phyloP scores from a whole-genome alignment of 2,113 vertebrate genomes.

The Leptobrachium leishanense region DNA sequence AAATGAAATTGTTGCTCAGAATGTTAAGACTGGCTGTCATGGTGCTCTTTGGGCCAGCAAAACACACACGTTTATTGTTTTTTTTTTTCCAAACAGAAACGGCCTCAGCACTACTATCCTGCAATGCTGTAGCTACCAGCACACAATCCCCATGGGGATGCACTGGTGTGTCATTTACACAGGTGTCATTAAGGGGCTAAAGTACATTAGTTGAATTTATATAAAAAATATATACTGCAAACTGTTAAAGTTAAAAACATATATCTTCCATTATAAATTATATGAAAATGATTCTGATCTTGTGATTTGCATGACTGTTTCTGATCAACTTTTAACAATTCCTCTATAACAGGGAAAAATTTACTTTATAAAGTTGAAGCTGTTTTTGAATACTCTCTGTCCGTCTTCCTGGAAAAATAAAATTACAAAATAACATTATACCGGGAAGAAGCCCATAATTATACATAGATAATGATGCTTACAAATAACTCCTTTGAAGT shows the following conservation, averaged over 20 bases:
- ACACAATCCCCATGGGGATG: too few relatives aligned
- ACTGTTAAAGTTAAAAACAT: neutral
- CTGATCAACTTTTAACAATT: conserved; percentile 35
- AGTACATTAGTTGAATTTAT: too few relatives aligned
- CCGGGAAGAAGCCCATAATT: conserved; percentile 38
- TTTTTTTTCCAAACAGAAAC: too few relatives aligned
- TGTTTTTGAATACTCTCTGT: conserved; percentile 9
- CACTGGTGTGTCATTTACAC: too few relatives aligned
- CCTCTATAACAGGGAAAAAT: conserved; percentile 26
- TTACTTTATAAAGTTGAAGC: conserved; percentile 29
- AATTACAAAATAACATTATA: conserved; percentile 16
- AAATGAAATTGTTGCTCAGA: too few relatives aligned
- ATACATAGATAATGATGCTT: conserved; percentile 27
- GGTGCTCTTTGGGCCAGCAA: too few relatives aligned
- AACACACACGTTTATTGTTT: too few relatives aligned
- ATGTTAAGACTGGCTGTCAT: too few relatives aligned
- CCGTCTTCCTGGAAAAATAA: conserved; percentile 42
- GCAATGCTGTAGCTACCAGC: too few relatives aligned
- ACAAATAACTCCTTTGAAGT: conserved; percentile 19
- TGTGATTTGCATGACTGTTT: conserved; percentile 26
- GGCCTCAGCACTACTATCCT: too few relatives aligned
- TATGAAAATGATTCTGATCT: conserved; percentile 41
- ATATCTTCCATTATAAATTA: conserved; percentile 43
- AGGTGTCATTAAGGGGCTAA: too few relatives aligned
- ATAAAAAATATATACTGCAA: neutral